Percentiles rank a stretch among this genome's conserved stretches.
Conservation (phyloP, 1,140 invertebrate species). For the Brachionus paranguensis region DNA sequence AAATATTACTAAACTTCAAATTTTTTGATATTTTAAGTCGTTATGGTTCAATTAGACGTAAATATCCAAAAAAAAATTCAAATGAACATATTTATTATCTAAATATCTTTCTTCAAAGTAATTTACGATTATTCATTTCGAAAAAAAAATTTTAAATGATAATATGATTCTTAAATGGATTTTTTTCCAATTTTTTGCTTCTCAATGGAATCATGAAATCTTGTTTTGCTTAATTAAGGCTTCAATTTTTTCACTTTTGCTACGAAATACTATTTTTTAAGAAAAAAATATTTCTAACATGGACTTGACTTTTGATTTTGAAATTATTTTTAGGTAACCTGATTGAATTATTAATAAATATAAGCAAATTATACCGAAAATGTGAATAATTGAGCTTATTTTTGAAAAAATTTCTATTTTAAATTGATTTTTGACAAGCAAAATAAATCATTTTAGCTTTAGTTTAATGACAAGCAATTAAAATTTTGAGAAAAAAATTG, state of each 20-base stretch:
- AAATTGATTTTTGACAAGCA: not conserved
- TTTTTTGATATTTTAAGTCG: no score
- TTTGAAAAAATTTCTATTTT: not conserved
- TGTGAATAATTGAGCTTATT: not conserved
- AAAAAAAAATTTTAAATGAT: no score
- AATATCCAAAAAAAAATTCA: no score
- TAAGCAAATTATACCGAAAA: no score
- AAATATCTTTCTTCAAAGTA: no score
- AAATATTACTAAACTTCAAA: no score
- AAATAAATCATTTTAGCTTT: not conserved
- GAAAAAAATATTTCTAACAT: not conserved
- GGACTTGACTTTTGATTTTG: not conserved
- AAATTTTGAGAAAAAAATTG: not conserved
- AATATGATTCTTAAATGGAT: no score
- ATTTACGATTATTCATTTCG: no score
- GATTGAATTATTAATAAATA: not conserved
- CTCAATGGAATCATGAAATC: not conserved
- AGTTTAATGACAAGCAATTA: not conserved
- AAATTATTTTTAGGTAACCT: not conserved
- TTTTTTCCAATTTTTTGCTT: not conserved
- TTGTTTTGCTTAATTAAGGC: not conserved
- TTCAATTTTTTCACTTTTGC: not conserved
- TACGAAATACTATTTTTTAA: not conserved
- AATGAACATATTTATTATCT: no score
- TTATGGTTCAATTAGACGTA: no score